Evolutionary conservation across 2,888 invertebrate species (phyloP).

Genomic region (Caenorhabditis becei): DNA sequence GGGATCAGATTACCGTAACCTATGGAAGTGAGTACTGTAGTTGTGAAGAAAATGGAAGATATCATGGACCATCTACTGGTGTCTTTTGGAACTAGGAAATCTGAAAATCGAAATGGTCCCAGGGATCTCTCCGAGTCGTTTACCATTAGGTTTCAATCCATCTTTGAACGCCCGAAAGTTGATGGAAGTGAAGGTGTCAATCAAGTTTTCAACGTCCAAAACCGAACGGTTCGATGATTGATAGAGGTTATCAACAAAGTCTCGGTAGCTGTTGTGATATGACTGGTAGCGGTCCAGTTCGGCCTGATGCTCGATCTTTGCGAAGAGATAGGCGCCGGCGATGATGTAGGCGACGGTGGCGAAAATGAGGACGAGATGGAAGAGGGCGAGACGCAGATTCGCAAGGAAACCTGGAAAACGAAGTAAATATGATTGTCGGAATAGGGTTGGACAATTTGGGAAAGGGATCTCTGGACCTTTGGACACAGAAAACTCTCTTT

Average conservation of each 20-base stretch:
- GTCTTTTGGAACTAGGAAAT: slow-evolving; percentile 42
- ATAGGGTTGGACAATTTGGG: not conserved
- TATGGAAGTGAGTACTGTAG: slow-evolving; percentile 75
- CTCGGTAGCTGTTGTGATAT: slow-evolving; percentile 45
- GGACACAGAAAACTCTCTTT: slow-evolving; percentile 42
- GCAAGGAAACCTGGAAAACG: slow-evolving; percentile 50
- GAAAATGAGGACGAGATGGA: slow-evolving; percentile 75
- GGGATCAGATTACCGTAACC: slow-evolving; percentile 80
- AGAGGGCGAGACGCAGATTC: slow-evolving; percentile 72
- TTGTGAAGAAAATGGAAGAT: slow-evolving; percentile 76
- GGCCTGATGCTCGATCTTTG: slow-evolving; percentile 69
- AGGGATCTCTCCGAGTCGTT: not conserved
- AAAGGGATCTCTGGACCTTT: slow-evolving; percentile 38
- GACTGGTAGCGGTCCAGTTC: slow-evolving; percentile 67
- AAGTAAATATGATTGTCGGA: not conserved
- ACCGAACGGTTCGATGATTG: slow-evolving; percentile 36
- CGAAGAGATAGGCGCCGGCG: slow-evolving; percentile 71
- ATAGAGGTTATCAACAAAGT: slow-evolving; percentile 44
- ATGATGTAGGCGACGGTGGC: slow-evolving; percentile 74
- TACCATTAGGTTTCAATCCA: slow-evolving; percentile 67
- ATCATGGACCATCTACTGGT: slow-evolving; percentile 77
- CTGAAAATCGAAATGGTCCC: slow-evolving; percentile 25
- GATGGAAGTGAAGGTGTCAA: slow-evolving; percentile 75
- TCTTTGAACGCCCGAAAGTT: slow-evolving; percentile 76
- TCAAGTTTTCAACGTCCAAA: slow-evolving; percentile 56